A percentile compares a stretch with the other conserved stretches of the same genome.
Evolutionary conservation across 2,888 invertebrate species (phyloP).

Genomic region (Troilus luridus): DNA sequence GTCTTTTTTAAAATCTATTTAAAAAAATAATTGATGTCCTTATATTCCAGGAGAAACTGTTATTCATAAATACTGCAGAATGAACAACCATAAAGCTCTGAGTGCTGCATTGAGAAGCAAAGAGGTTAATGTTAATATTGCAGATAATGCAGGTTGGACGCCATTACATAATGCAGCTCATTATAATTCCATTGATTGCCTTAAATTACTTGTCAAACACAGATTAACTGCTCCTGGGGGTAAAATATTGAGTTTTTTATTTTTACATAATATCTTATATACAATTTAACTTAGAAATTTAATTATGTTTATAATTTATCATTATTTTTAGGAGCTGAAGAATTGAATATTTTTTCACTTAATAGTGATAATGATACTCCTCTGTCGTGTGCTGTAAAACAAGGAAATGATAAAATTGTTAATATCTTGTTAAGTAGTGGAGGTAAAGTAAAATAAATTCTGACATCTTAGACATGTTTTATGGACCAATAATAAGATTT

Average conservation of each 20-base stretch:
- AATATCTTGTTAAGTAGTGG: slow-evolving; percentile 46
- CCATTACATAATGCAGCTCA: slow-evolving; percentile 90
- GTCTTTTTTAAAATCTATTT: not conserved
- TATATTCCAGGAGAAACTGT: slow-evolving; percentile 56
- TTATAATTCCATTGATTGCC: slow-evolving; percentile 25
- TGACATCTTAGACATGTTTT: not conserved
- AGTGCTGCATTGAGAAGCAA: slow-evolving; percentile 68
- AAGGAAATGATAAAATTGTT: slow-evolving; percentile 53
- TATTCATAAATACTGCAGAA: slow-evolving; percentile 55
- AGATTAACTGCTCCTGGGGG: slow-evolving; percentile 14
- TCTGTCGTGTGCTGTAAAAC: slow-evolving; percentile 42
- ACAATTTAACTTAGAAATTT: not conserved
- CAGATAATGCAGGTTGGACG: slow-evolving; percentile 91
- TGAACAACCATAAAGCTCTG: slow-evolving; percentile 22
- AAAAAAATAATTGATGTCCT: not conserved
- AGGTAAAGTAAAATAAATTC: slow-evolving; percentile 11
- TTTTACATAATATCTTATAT: not conserved
- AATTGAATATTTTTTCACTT: slow-evolving; percentile 44
- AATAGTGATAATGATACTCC: slow-evolving; percentile 54
- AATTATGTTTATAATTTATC: not conserved
- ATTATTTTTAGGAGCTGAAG: slow-evolving; percentile 55
- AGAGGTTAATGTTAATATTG: slow-evolving; percentile 85
- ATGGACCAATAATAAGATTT: too few relatives aligned
- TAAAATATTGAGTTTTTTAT: not conserved
- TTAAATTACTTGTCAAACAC: slow-evolving; percentile 52